Percentiles rank a stretch among this genome's conserved stretches.
phyloP scores from a whole-genome alignment of 2,888 invertebrate species.

The Lutraria lutraria region DNA sequence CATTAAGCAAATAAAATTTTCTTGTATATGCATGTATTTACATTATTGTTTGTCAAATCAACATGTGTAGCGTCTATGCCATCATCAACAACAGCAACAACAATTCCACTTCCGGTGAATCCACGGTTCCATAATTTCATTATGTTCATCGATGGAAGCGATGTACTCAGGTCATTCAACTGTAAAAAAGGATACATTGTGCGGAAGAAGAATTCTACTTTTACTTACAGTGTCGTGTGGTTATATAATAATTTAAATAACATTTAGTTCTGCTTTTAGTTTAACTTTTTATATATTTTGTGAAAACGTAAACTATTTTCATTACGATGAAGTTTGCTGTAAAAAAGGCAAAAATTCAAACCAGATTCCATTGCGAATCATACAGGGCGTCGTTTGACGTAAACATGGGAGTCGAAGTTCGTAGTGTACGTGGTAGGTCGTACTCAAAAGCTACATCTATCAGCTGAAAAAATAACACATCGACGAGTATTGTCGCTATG shows the following conservation, averaged over 20 bases:
- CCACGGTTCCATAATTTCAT: slow-evolving; percentile 19
- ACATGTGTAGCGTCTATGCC: slow-evolving; percentile 23
- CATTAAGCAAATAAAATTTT: neutral
- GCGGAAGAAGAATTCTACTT: neutral
- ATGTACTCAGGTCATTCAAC: neutral
- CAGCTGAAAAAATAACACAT: neutral
- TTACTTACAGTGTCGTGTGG: neutral
- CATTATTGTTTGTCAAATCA: slow-evolving; percentile 19
- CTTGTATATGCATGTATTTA: neutral
- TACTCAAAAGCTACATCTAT: neutral
- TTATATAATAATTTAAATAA: neutral
- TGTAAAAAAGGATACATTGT: neutral
- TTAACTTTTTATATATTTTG: neutral
- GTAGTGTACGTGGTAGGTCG: neutral
- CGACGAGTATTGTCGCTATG: neutral
- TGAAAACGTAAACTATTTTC: neutral
- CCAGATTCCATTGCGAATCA: neutral
- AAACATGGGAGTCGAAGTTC: neutral
- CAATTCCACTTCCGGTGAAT: slow-evolving; percentile 10
- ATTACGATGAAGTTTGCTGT: neutral
- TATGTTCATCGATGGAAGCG: neutral
- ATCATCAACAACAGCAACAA: slow-evolving; percentile 28
- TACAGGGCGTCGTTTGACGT: neutral
- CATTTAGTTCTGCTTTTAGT: neutral
- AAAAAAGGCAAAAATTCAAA: neutral